Evolutionary conservation across 2,797 vertebrate species (phyloP), one percentile per base, ranked within the genome.

Genomic region (Pangasius djambal): DNA sequence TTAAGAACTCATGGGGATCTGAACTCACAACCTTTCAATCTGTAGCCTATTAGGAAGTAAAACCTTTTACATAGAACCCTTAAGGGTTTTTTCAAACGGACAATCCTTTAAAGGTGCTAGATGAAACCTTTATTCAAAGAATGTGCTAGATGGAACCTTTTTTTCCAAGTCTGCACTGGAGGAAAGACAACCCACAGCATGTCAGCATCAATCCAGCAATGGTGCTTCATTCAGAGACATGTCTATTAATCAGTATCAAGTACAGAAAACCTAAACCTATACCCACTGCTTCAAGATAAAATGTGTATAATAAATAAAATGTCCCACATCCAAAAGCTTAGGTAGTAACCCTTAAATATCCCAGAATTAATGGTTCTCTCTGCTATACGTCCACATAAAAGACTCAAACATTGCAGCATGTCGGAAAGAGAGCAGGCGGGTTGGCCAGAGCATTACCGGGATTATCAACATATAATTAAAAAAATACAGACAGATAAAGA

Each of bases 301-400:
- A n/a, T 82, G 2, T 57, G 48, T 31, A 81, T 10, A 20, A 55
- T 9, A 69, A 86, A 87, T 69, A 57, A 5, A 57, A 83, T 34
- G 77, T 61, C 50, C 61, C 85, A 83, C 87, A 77, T 84, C 72
- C 55, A 3, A 94, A 94, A 92, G 7, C 92, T 90, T 92, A 94
- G 89, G 92, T 91, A 93, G 72, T 93, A 92, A 94, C 94, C 95
- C 81, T 48, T 93, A 96, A 96, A 96, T 95, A 96, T 94, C 94
- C 79, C 90, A 48, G 91, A 94, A 96, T 96, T 95, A 96, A 94
- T 95, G 93, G 92, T 93, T 94, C 94, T 94, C 93, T 95, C 89
- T 92, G 92, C 93, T 93, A 92, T 93, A 94, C 96, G 96, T 95
- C 95, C 94, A 94, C 93, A 95, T 95, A 95, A 93, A 93, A 92